Conservation (phyloP, 1,140 invertebrate genomes). For the Chlorops oryzae region DNA sequence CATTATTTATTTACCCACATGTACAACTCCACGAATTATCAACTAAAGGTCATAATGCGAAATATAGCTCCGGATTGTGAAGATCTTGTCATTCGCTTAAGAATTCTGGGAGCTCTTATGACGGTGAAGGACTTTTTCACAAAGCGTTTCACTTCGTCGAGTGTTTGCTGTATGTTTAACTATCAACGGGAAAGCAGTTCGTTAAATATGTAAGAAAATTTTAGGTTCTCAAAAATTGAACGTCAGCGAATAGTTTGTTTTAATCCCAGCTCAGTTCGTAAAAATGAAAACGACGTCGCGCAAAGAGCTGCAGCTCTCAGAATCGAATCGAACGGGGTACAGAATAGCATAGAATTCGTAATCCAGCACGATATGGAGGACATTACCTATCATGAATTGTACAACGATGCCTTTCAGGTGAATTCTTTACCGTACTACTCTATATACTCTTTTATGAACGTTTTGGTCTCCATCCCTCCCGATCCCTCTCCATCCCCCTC, state of each 20-base stretch:
- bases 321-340: conserved; percentile 35
- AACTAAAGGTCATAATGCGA: conserved; percentile 32
- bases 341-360: conserved; percentile 40
- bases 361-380: conserved; percentile 28
- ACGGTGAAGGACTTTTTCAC: conserved; percentile 31
- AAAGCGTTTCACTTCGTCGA: conserved; percentile 31
- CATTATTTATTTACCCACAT: conserved; percentile 30
- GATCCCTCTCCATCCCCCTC: too few species aligned
- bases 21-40: conserved; percentile 28
- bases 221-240: neutral
- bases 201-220: conserved; percentile 19
- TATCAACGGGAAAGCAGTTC: conserved; percentile 30
- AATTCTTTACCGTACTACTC: neutral
- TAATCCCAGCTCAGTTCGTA: neutral
- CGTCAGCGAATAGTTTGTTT: neutral
- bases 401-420: conserved; percentile 35
- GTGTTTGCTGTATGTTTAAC: conserved; percentile 44
- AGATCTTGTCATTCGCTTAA: conserved; percentile 32
- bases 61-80: conserved; percentile 32
- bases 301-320: conserved; percentile 9
- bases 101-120: conserved; percentile 29
- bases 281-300: neutral
- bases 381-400: conserved; percentile 19
- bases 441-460: neutral
- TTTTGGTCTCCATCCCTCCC: too few species aligned